Conservation (phyloP, 2,113 vertebrate species). For the Antechinus stuartii region DNA sequence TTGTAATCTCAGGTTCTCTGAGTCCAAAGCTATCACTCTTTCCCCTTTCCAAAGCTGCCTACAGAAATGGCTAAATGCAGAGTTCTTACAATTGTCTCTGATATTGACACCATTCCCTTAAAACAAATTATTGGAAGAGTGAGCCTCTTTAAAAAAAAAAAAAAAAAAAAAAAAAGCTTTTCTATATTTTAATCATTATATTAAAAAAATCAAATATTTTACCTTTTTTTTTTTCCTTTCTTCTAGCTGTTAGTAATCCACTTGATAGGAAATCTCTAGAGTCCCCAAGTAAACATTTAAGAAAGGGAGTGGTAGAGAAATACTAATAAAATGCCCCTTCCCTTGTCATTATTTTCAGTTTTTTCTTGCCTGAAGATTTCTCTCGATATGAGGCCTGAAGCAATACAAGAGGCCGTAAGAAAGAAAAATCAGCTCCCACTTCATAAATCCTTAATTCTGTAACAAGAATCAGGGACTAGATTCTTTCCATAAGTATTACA, state of each 20-base stretch:
- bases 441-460: not conserved
- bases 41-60: not conserved
- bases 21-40: not conserved
- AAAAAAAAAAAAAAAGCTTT: constrained; percentile 14
- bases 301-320: not conserved
- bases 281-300: not conserved
- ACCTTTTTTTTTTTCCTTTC: not conserved
- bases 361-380: not conserved
- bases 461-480: not conserved
- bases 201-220: constrained; percentile 25
- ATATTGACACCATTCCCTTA: not conserved
- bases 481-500: not conserved
- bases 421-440: not conserved
- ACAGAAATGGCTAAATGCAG: not conserved
- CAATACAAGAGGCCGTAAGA: not conserved
- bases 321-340: not conserved
- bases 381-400: not conserved
- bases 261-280: constrained; percentile 37
- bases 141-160: not conserved
- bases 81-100: not conserved
- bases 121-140: not conserved
- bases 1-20: not conserved
- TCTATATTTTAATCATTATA: not conserved
- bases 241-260: constrained; percentile 27
- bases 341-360: not conserved